Evolutionary conservation across 1,140 invertebrate species (phyloP), one percentile per base, ranked within the genome.

Genomic region (Choristoneura fumiferana): DNA sequence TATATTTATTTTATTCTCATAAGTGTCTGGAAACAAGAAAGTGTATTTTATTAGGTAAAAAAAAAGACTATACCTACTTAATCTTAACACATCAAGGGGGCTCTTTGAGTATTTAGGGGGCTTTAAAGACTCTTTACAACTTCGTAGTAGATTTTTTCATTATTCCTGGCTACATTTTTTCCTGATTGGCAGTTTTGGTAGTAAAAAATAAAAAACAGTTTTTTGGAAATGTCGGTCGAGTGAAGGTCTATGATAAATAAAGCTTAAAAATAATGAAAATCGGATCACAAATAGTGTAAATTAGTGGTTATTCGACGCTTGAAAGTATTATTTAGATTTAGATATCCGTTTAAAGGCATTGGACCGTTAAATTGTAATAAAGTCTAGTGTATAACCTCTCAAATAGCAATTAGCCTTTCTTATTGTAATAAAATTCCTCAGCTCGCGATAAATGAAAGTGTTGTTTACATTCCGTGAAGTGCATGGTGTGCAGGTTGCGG

Each of bases 381-480:
- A 22, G 9, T 29, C 43, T 12, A 49, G n/a, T 29, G 18, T 49
- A 78, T 85, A 85, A 83, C 80, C 80, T 83, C 71, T 73, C 64
- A 57, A 68, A 60, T 39, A 61, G 62, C 67, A 76, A 73, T 73
- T 64, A 70, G 74, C 74, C 60, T 72, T 69, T 78, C 74, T 78
- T 78, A 77, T 77, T 81, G 66, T 65, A 72, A 70, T 72, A 72
- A 60, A 76, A 73, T 76, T 78, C 69, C 73, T 71, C 59, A 63
- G 65, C 59, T 74, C 40, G 70, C 66, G 64, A 72, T 84, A 76
- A 76, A 82, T 75, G 73, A 83, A 80, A 81, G 76, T 81, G 61
- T 74, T 80, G 71, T 84, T 82, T 87, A 80, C 73, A 73, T 81
- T 77, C 58, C 65, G 60, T 69, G 62, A 73, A 73, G 72, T 82